phyloP scores from a whole-genome alignment of 2,113 vertebrate genomes.

The Colius striatus region DNA sequence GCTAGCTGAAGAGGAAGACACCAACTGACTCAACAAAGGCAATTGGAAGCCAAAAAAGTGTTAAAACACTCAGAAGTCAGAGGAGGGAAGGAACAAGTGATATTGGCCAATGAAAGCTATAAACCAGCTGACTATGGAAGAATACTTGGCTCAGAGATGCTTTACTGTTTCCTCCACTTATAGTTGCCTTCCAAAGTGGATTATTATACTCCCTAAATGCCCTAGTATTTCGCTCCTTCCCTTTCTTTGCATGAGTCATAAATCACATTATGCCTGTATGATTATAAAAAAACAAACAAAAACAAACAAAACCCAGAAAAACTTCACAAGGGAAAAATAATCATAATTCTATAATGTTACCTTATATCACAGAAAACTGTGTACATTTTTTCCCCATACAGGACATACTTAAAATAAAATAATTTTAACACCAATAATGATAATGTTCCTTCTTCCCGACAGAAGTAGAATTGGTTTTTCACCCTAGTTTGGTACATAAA shows the following conservation, averaged over 20 bases:
- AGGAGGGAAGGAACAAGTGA: slow-evolving; percentile 19
- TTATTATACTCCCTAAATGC: slow-evolving; percentile 69
- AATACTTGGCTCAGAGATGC: slow-evolving; percentile 67
- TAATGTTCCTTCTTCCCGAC: slow-evolving; percentile 75
- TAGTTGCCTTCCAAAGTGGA: slow-evolving; percentile 27
- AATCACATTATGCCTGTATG: slow-evolving; percentile 64
- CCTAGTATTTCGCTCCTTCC: slow-evolving; percentile 70
- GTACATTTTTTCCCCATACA: slow-evolving; percentile 78
- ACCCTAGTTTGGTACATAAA: slow-evolving; percentile 78
- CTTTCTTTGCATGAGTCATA: slow-evolving; percentile 49
- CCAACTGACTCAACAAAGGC: background rate
- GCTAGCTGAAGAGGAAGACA: background rate
- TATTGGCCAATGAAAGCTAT: slow-evolving; percentile 1
- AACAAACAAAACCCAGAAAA: slow-evolving; percentile 8
- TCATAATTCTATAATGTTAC: slow-evolving; percentile 68
- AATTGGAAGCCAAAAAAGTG: background rate
- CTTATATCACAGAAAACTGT: slow-evolving; percentile 83
- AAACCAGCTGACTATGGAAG: slow-evolving; percentile 14
- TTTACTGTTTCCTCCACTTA: slow-evolving; percentile 51
- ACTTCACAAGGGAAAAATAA: slow-evolving; percentile 75
- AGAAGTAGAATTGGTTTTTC: slow-evolving; percentile 68
- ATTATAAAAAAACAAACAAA: background rate
- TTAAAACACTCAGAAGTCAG: slow-evolving; percentile 1
- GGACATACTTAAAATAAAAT: slow-evolving; percentile 82
- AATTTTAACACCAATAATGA: slow-evolving; percentile 69